These are phyloP conservation scores for Amblyjoppa fuscipennis DNA, from an alignment of 2,888 invertebrate genomes.

Conservation along the genomic window DNA sequence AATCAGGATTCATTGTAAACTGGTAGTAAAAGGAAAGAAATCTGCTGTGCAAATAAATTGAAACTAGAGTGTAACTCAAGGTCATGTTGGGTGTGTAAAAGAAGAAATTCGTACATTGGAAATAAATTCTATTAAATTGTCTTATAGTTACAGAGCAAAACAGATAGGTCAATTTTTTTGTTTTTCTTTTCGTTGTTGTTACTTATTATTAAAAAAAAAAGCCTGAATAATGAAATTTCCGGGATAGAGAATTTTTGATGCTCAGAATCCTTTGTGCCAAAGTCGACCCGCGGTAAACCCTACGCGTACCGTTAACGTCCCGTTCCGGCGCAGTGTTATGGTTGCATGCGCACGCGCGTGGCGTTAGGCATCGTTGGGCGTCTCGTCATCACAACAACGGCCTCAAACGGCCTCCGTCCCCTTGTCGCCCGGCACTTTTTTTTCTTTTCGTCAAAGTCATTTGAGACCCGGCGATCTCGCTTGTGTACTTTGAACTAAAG, in stretches of 20 bases:
- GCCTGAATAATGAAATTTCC: not conserved
- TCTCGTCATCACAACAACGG: conserved; percentile 36
- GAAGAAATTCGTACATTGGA: too few species aligned
- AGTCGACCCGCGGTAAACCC: not conserved
- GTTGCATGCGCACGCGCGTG: conserved; percentile 10
- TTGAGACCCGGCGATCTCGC: conserved; percentile 42
- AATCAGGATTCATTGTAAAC: too few species aligned
- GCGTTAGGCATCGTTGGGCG: conserved; percentile 31
- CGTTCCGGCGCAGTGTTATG: not conserved
- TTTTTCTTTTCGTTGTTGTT: not conserved
- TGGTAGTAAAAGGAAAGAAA: too few species aligned
- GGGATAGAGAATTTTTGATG: not conserved
- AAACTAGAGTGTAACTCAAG: too few species aligned
- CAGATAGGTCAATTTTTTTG: not conserved
- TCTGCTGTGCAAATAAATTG: too few species aligned
- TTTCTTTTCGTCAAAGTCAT: conserved; percentile 49
- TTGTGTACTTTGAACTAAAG: conserved; percentile 31
- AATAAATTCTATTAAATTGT: too few species aligned
- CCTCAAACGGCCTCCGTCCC: conserved; percentile 35
- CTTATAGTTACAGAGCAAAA: not conserved
- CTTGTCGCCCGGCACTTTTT: not conserved
- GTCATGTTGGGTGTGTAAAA: too few species aligned
- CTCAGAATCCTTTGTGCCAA: conserved; percentile 24
- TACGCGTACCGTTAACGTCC: not conserved
- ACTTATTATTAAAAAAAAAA: not conserved